Evolutionary conservation across 2,113 vertebrate genomes (phyloP), one percentile per base, ranked within the genome.

Genomic region (Megaptera novaeangliae): DNA sequence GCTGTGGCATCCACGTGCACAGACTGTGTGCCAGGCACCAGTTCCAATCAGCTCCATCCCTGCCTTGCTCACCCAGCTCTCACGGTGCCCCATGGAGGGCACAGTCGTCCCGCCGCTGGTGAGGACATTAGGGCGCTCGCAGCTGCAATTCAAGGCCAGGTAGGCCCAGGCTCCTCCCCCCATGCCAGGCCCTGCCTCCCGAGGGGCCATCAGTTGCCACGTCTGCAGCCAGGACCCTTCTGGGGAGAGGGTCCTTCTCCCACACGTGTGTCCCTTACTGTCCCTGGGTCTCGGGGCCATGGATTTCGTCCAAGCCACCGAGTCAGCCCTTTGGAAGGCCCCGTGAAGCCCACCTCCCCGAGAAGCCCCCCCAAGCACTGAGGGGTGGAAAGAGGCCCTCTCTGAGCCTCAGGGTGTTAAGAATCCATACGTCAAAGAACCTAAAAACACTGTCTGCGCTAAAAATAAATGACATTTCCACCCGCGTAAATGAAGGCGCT

Each of bases 401-500:
- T 34, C 29, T 66, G 41, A 4, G 63, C 80, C 80, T 83, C 36
- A 4, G 15, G 15, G 6, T 8, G 9, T 63, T 63, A 83, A 61
- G 31, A 20, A 31, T 8, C 57, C 18, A 20, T 2, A n/a, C 44
- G 17, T 9, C 3, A 8, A 36, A 34, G 12, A 63, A 2, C 12
- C 63, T 52, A 41, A n/a, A 46, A 85, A 27, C 31, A 10, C 44
- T 6, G n/a, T n/a, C n/a, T n/a, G 41, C 12, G 1, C 63, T 8
- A 27, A n/a, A 44, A 68, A 23, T 12, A 4, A 44, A 14, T 2
- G 6, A 21, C 18, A 23, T 15, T 13, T 64, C 29, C 61, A 14
- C 41, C 29, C 0, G 0, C 3, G 55, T 4, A 20, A 18, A 82
- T 27, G 57, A 39, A 41, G 80, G 46, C 0, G 18, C 46, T 29